A percentile compares a stretch with the other conserved stretches of the same genome.
Conservation (phyloP, 2,888 invertebrate genomes). For the Caenorhabditis sulstoni region DNA sequence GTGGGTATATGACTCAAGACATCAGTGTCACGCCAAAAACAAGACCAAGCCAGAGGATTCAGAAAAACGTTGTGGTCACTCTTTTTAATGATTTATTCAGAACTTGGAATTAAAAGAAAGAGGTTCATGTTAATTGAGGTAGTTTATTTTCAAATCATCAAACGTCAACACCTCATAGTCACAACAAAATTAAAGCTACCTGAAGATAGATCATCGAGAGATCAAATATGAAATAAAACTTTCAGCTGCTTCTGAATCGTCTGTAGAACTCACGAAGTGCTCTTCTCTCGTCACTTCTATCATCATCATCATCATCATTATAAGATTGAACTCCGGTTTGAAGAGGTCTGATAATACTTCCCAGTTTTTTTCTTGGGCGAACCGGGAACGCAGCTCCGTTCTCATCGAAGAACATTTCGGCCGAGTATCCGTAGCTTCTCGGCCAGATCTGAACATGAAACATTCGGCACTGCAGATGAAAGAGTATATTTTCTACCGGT, state of each 20-base stretch:
- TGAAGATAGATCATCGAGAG: slow-evolving; percentile 6
- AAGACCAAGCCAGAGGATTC: too few relatives aligned
- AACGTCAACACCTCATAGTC: too few relatives aligned
- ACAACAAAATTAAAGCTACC: slow-evolving; percentile 22
- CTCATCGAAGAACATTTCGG: slow-evolving; percentile 71
- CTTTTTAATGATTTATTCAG: too few relatives aligned
- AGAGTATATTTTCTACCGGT: slow-evolving; percentile 54
- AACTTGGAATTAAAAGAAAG: too few relatives aligned
- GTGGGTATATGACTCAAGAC: too few relatives aligned
- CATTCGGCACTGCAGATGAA: too few relatives aligned
- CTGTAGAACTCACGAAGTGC: slow-evolving; percentile 42
- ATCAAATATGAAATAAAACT: neutral
- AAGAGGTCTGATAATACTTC: slow-evolving; percentile 34
- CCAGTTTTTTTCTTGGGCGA: slow-evolving; percentile 41
- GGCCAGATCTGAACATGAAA: slow-evolving; percentile 67
- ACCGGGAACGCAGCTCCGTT: slow-evolving; percentile 71
- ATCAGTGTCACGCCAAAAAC: too few relatives aligned
- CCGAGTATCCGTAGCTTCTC: slow-evolving; percentile 68
- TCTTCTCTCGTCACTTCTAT: slow-evolving; percentile 32
- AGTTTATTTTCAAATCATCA: too few relatives aligned
- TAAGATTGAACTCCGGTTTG: slow-evolving; percentile 32
- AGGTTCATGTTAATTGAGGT: too few relatives aligned
- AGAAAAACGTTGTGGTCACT: too few relatives aligned
- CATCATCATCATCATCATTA: slow-evolving; percentile 33
- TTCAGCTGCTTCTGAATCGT: slow-evolving; percentile 18